A percentile compares a stretch with the other conserved stretches of the same genome.
phyloP scores from a whole-genome alignment of 1,140 invertebrate species.

The Drosophila biarmipes region DNA sequence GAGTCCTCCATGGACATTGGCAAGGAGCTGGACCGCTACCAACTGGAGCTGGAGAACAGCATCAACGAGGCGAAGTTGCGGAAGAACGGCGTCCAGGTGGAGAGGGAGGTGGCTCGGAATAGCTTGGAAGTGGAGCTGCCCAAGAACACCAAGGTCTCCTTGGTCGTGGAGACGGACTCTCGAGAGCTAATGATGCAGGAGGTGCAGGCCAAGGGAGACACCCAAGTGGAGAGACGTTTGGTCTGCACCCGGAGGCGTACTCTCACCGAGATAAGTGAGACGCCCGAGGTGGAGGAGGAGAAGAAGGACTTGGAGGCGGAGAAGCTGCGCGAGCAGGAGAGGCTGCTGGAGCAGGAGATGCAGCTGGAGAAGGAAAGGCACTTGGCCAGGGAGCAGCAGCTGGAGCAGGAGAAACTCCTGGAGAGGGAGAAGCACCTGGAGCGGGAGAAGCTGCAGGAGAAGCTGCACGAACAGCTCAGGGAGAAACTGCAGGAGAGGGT shows the following conservation, averaged over 20 bases:
- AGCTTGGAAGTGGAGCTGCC: conserved; percentile 66
- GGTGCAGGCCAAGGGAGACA: not conserved
- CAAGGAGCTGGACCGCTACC: conserved; percentile 82
- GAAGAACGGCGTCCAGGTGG: conserved; percentile 46
- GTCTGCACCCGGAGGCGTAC: conserved; percentile 47
- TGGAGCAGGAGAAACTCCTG: conserved; percentile 4
- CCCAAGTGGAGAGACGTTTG: conserved; percentile 39
- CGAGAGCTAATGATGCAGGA: conserved; percentile 29
- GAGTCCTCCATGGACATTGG: conserved; percentile 81
- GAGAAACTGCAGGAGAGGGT: conserved; percentile 16
- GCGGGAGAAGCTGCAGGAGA: conserved; percentile 17
- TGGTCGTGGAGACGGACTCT: conserved; percentile 35
- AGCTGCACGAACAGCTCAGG: conserved; percentile 12
- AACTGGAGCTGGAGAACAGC: conserved; percentile 83
- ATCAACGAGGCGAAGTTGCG: conserved; percentile 83
- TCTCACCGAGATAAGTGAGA: conserved; percentile 61
- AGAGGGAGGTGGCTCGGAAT: not conserved
- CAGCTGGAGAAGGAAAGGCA: conserved; percentile 2
- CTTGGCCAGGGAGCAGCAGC: conserved; percentile 10
- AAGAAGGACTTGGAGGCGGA: not conserved
- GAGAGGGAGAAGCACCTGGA: conserved; percentile 32
- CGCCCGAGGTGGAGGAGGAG: conserved; percentile 28
- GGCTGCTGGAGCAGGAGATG: not conserved
- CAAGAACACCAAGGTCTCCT: conserved; percentile 5
- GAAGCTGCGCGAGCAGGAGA: not conserved